Conservation (phyloP, 2,113 vertebrate species). For the Suricata suricatta region DNA sequence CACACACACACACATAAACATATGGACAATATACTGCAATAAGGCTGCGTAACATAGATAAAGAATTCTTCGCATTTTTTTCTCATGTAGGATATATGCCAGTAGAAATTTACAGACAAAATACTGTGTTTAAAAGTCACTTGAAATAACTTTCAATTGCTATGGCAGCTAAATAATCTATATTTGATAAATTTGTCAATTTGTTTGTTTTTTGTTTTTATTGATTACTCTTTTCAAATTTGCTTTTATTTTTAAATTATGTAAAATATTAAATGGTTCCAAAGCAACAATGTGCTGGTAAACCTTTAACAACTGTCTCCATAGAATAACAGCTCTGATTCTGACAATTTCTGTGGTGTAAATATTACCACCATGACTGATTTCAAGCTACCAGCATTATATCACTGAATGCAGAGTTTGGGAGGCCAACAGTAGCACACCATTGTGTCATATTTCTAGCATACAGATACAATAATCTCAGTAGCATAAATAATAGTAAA, state of each 20-base stretch:
- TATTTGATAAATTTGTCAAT: not conserved
- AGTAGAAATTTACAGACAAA: not conserved
- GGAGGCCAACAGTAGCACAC: not conserved
- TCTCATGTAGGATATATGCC: not conserved
- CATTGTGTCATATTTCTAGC: not conserved
- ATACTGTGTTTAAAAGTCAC: not conserved
- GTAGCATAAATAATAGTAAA: not conserved
- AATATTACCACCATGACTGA: not conserved
- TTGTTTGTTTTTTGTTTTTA: not conserved
- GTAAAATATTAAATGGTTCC: not conserved
- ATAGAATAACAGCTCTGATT: not conserved
- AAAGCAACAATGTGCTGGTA: not conserved
- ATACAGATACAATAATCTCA: not conserved
- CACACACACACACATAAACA: not conserved
- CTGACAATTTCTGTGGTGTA: not conserved
- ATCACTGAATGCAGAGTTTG: not conserved
- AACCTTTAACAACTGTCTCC: not conserved
- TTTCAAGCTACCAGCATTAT: not conserved
- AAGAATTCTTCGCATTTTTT: slow-evolving; percentile 15
- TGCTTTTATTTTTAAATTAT: slow-evolving; percentile 29
- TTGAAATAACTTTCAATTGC: not conserved
- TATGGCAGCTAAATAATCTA: not conserved
- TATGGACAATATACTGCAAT: not conserved
- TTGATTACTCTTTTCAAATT: not conserved
- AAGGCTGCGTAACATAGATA: not conserved